phyloP scores from a whole-genome alignment of 2,797 vertebrate genomes.

The Parauchenoglanis ngamensis region DNA sequence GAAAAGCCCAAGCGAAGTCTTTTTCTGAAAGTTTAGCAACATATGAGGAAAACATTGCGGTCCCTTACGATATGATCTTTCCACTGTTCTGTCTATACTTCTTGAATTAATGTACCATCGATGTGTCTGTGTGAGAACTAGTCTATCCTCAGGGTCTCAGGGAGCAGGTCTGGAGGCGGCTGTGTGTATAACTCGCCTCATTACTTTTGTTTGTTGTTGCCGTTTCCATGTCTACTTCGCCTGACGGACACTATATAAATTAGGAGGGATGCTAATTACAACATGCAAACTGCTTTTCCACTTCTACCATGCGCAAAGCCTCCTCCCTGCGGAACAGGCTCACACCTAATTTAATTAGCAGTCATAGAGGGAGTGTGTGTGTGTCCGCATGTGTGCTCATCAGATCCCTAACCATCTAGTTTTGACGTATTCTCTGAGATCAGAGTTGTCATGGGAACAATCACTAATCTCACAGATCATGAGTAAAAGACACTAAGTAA shows the following conservation, averaged over 20 bases:
- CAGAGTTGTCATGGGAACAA: not conserved
- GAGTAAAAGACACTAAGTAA: conserved; percentile 1
- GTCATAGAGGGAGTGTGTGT: conserved; percentile 20
- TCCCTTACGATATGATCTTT: not conserved
- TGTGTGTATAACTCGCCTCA: conserved; percentile 46
- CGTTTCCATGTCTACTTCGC: conserved; percentile 41
- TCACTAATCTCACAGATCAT: not conserved
- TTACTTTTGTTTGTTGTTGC: conserved; percentile 59
- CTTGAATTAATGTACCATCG: not conserved
- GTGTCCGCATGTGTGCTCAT: not conserved
- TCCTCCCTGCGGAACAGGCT: conserved; percentile 48
- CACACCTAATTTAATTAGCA: conserved; percentile 62
- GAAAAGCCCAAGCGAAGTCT: not conserved
- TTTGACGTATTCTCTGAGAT: not conserved
- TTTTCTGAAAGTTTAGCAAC: not conserved
- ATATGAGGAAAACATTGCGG: not conserved
- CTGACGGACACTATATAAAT: conserved; percentile 56
- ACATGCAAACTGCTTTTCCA: conserved; percentile 37
- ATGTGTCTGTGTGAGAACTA: not conserved
- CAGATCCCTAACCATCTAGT: conserved; percentile 2
- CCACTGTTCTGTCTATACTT: not conserved
- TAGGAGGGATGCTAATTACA: conserved; percentile 54
- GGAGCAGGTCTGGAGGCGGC: conserved; percentile 19
- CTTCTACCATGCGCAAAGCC: conserved; percentile 48
- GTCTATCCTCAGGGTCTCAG: not conserved